A percentile compares a stretch with the other conserved stretches of the same genome.
Evolutionary conservation across 1,140 invertebrate genomes (phyloP).

Genomic region (Bombus superbus): DNA sequence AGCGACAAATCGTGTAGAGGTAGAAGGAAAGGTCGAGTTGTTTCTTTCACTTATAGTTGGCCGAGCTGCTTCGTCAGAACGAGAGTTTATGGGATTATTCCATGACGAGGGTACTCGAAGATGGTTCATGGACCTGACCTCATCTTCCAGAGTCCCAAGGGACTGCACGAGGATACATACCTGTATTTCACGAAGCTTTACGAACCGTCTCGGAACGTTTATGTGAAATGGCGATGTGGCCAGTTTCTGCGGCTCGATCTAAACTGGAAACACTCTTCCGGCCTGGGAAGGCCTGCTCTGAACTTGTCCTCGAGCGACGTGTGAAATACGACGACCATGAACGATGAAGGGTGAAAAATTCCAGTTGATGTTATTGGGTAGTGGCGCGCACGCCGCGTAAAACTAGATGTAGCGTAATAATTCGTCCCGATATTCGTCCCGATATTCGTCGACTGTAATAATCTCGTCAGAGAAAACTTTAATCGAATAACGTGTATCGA

Average conservation of each 20-base stretch:
- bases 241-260: not conserved
- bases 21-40: not conserved
- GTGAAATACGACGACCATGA: not conserved
- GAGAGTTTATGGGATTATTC: slow-evolving; percentile 50
- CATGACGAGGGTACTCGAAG: slow-evolving; percentile 45
- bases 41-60: slow-evolving; percentile 23
- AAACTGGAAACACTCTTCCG: slow-evolving; percentile 7
- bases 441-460: not conserved
- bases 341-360: slow-evolving; percentile 1
- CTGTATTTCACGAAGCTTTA: slow-evolving; percentile 47
- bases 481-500: not conserved
- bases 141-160: slow-evolving; percentile 41
- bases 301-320: slow-evolving; percentile 15
- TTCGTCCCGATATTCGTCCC: too few species aligned
- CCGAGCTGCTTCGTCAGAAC: not conserved
- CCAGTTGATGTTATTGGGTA: not conserved
- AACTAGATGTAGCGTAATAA: not conserved
- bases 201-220: slow-evolving; percentile 43
- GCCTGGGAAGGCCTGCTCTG: not conserved
- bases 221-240: slow-evolving; percentile 30
- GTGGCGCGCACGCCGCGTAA: not conserved
- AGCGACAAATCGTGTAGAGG: slow-evolving; percentile 51
- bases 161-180: slow-evolving; percentile 28
- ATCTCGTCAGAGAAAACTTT: not conserved
- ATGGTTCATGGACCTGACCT: slow-evolving; percentile 59